These are phyloP conservation scores for Dryas iulia DNA, from an alignment of 1,140 invertebrate genomes.

Conservation along the genomic window DNA sequence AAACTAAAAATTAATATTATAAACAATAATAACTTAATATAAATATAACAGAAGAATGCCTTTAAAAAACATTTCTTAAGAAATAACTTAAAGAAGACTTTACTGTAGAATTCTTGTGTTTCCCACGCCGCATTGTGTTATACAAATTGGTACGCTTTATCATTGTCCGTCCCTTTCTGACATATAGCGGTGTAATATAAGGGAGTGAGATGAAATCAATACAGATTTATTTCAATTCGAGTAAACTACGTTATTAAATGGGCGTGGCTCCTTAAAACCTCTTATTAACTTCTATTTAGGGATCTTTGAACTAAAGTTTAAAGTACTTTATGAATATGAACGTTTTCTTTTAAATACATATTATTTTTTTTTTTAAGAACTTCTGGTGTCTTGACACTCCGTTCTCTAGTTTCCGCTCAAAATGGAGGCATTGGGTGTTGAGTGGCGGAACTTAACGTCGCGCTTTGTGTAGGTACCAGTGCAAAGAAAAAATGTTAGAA, in stretches of 20 bases:
- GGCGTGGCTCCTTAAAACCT: constrained; percentile 54
- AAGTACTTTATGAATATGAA: neutral
- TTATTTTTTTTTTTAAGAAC: no score
- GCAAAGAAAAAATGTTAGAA: no score
- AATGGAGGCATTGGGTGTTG: no score
- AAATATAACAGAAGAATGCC: neutral
- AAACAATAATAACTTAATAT: no score
- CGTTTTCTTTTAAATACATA: no score
- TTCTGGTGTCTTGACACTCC: no score
- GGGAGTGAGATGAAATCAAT: constrained; percentile 37
- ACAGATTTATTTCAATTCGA: constrained; percentile 47
- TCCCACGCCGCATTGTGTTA: constrained; percentile 41
- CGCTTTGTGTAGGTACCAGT: no score
- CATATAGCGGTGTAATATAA: constrained; percentile 20
- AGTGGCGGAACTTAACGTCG: no score
- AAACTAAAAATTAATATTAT: no score
- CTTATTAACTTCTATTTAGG: constrained; percentile 61
- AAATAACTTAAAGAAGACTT: neutral
- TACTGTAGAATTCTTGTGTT: constrained; percentile 14
- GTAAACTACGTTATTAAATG: constrained; percentile 54
- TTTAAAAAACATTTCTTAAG: neutral
- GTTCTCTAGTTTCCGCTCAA: no score
- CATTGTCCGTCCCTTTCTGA: constrained; percentile 39
- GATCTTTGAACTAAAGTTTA: constrained; percentile 53
- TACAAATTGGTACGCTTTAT: constrained; percentile 36